Evolutionary conservation across 2,797 vertebrate genomes (phyloP).

Genomic region (Clamator glandarius): DNA sequence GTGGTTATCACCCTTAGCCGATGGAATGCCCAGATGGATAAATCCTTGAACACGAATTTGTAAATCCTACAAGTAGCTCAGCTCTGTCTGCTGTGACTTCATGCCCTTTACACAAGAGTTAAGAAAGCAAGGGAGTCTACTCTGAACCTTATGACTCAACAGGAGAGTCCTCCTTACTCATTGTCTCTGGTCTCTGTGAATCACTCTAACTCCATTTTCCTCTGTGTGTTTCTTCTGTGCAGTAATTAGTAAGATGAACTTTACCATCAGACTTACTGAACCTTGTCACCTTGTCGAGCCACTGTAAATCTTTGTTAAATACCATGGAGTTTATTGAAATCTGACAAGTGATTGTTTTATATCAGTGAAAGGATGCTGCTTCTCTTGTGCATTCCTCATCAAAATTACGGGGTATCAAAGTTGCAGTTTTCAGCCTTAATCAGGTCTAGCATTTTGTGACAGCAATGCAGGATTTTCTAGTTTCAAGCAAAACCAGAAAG

Average conservation of each 20-base stretch:
- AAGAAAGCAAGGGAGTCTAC: neutral
- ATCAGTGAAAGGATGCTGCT: neutral
- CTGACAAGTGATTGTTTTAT: neutral
- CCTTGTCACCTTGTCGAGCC: neutral
- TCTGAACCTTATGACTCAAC: neutral
- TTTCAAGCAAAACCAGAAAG: neutral
- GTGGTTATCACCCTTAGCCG: neutral
- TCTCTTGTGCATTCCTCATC: neutral
- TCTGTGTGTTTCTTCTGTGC: neutral
- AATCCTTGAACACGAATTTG: neutral
- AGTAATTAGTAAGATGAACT: neutral
- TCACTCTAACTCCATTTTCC: neutral
- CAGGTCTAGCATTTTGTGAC: neutral
- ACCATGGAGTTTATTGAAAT: neutral
- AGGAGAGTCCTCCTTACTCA: neutral
- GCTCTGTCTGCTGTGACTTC: neutral
- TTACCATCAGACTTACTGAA: neutral
- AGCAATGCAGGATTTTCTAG: neutral
- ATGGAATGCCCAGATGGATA: rapidly evolving
- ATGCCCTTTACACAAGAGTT: neutral
- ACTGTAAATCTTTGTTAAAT: neutral
- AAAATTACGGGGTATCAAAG: neutral
- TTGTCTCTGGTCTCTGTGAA: neutral
- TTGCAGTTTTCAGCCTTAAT: neutral
- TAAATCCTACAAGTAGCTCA: neutral